Base-by-base conservation (phyloP, 1,140 invertebrate species). In the Nasonia longicornis region DNA sequence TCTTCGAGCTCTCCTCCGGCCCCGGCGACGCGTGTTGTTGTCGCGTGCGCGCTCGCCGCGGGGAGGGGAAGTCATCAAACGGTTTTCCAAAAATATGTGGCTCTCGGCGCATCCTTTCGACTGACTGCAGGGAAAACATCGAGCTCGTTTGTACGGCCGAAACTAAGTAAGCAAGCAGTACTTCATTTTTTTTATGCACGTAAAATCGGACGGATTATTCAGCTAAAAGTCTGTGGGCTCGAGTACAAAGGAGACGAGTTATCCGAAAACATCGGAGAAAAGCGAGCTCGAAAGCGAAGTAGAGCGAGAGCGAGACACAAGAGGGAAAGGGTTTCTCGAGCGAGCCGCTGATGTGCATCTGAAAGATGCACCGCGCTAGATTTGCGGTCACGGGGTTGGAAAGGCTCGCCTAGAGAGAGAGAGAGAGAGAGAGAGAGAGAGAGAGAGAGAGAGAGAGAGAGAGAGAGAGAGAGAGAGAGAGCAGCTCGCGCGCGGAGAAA, bases 401-500 rank as follows among this genome's bases (percentile, higher is more conserved):
- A 38, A 38, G 16, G 22, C 31, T 29, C 52, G 11, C 31, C 31
- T 35, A 35, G 31, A 35, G 31, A 35, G 31, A 35, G 31, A 35
- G 31, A 35, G 31, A 35, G 31, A 20, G 31, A 3, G 2, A 29
- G 29, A 14, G 79, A 26, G 26, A 26, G 26, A 35, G 31, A 6
- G 31, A 35, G 31, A 35, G 3, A 35, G 31, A 35, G 31, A 35
- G 31, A 35, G 31, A 35, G 0, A 45, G 26, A 14, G 31, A 4
- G 3, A 29, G 29, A 14, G 79, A 26, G 26, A 26, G 26, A 35
- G 31, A 35, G 31, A 35, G 31, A 35, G 3, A 45, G 29, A 14
- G 72, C 66, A 52, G 20, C 45, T 31, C 42, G 48, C 75, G 74
- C 45, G 42, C 12, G 42, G n/a, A 83, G 78, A 83, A 83, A 83